A percentile compares a stretch with the other conserved stretches of the same genome.
phyloP scores from a whole-genome alignment of 2,888 invertebrate genomes.

The Dorcus hopei region DNA sequence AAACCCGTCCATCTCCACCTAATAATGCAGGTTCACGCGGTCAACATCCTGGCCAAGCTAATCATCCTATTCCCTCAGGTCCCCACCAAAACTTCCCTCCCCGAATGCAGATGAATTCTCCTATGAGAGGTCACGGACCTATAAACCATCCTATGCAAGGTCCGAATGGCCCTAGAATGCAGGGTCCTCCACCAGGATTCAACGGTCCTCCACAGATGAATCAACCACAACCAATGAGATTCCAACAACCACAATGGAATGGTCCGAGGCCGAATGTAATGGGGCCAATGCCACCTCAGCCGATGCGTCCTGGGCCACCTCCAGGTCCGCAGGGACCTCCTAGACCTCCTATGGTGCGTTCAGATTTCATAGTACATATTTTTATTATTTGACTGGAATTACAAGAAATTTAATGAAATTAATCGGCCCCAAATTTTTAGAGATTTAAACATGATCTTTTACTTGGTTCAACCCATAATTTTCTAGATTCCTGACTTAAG shows the following conservation, averaged over 20 bases:
- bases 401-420: background rate
- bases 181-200: constrained; percentile 57
- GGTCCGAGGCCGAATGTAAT: constrained; percentile 56
- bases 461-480: no score
- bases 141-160: constrained; percentile 53
- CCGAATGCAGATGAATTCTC: constrained; percentile 50
- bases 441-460: background rate
- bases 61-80: constrained; percentile 56
- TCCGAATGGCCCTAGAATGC: constrained; percentile 57
- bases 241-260: constrained; percentile 60
- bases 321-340: constrained; percentile 62
- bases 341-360: constrained; percentile 57
- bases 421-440: background rate
- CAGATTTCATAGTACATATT: background rate
- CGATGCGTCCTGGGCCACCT: constrained; percentile 57
- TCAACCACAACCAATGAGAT: constrained; percentile 59
- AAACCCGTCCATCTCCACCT: constrained; percentile 81
- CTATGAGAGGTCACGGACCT: constrained; percentile 42
- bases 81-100: constrained; percentile 56
- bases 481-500: no score
- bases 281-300: constrained; percentile 44
- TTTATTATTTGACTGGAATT: background rate
- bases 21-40: constrained; percentile 61
- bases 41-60: constrained; percentile 59
- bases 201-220: constrained; percentile 58